These are phyloP conservation scores for Terebella lapidaria DNA, from an alignment of 2,888 invertebrate species.

Conservation along the genomic window DNA sequence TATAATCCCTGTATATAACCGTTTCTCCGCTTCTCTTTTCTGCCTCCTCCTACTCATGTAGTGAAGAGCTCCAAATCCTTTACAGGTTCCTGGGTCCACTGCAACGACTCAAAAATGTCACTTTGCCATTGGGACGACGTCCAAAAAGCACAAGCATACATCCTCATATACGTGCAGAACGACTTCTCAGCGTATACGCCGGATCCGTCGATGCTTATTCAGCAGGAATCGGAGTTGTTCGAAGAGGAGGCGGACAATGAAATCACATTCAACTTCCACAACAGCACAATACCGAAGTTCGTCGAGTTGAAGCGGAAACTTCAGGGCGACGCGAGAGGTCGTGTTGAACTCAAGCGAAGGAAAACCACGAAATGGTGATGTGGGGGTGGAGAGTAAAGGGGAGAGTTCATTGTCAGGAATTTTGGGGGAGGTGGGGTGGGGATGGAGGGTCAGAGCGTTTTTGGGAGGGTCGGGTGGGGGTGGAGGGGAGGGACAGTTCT, in stretches of 20 bases:
- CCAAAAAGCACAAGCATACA: conserved; percentile 46
- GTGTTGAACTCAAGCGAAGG: conserved; percentile 8
- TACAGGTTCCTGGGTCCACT: conserved; percentile 50
- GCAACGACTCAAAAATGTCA: conserved; percentile 48
- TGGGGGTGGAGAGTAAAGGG: not conserved
- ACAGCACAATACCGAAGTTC: conserved; percentile 19
- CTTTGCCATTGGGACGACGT: conserved; percentile 40
- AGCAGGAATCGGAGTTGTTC: conserved; percentile 1
- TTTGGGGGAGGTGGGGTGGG: too few species aligned
- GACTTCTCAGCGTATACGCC: not conserved
- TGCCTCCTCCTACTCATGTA: not conserved
- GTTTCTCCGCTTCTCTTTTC: too few species aligned
- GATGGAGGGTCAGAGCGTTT: too few species aligned
- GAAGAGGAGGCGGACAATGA: conserved; percentile 15
- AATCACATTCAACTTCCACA: conserved; percentile 14
- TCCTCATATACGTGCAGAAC: conserved; percentile 40
- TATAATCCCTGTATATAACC: too few species aligned
- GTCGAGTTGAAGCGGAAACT: conserved; percentile 19
- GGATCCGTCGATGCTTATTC: not conserved
- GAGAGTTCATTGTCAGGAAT: not conserved
- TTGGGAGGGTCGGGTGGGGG: too few species aligned
- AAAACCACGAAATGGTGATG: conserved; percentile 17
- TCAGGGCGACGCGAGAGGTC: conserved; percentile 1
- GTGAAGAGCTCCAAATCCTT: not conserved
- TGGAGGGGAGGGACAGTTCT: too few species aligned